These are phyloP conservation scores for Tamandua tetradactyla DNA, from an alignment of 2,797 vertebrate species.

Conservation along the genomic window DNA sequence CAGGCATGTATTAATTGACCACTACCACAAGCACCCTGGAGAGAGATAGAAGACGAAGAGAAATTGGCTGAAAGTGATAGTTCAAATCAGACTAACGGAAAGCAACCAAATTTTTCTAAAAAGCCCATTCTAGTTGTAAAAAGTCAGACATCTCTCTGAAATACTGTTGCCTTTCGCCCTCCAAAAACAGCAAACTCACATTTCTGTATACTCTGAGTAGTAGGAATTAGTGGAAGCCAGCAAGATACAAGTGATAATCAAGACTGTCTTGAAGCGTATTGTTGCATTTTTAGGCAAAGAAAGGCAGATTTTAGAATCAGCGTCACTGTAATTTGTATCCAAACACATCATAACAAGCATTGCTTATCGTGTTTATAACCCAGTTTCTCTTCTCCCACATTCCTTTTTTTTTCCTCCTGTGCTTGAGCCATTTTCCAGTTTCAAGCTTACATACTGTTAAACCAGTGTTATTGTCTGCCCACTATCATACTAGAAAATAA, in stretches of 20 bases:
- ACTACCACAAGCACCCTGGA: background rate
- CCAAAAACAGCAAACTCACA: background rate
- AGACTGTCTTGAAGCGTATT: background rate
- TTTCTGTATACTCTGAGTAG: background rate
- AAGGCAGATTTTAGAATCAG: background rate
- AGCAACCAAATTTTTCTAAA: background rate
- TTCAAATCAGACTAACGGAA: background rate
- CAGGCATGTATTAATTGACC: background rate
- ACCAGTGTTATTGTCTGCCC: background rate
- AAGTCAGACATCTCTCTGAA: background rate
- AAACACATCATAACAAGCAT: background rate
- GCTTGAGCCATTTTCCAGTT: constrained; percentile 12
- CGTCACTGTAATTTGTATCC: background rate
- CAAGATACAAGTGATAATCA: background rate
- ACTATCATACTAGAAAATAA: background rate
- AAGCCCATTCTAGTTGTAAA: background rate
- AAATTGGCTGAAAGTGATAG: background rate
- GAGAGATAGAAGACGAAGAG: background rate
- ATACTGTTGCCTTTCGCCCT: background rate
- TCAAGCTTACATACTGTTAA: background rate
- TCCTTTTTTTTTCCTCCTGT: background rate
- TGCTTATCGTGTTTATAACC: background rate
- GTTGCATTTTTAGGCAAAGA: background rate
- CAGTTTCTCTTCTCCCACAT: background rate
- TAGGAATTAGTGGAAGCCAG: background rate